Base-by-base conservation (phyloP, 2,797 vertebrate genomes). In the Myiotriccus ornatus region DNA sequence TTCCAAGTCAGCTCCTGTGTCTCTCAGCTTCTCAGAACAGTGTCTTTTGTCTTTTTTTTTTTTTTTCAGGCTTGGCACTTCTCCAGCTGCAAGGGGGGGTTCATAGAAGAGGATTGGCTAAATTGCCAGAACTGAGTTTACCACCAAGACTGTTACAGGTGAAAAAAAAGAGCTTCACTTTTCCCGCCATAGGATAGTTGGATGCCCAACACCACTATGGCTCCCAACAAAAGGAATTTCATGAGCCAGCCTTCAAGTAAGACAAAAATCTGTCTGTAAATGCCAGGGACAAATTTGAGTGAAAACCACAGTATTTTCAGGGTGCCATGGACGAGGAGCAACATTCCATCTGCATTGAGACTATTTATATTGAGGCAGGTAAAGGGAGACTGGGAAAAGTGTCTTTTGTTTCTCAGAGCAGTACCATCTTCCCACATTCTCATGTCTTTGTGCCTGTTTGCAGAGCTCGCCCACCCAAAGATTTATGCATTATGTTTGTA, bases 21-120 rank as follows among this genome's bases (percentile, higher is more conserved):
- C 95, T 93, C 65, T 75, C 91, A 86, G 83, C 39, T 91, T 75
- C 69, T 86, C 74, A 73, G 35, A 47, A 65, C 46, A 78, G 37
- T 43, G 18, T 46, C 13, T 89, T 87, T 73, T 89, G 50, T 74
- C 39, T 73, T 84, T 73, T 84, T 76, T 67, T 73, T 84, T 73
- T 84, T 76, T 67, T 89, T 67, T 64, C 52, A 86, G 60, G 30
- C 35, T 86, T 5, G 3, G 15, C 23, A 22, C 30, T 77, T 87
- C 13, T 83, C 37, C 68, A 93, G 30, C 32, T 83, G 64, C 7
- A 13, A 59, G 25, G 16, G 1, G 6, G 8, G 11, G 3, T 4
- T 80, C 21, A 43, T 17, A 17, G 24, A 82, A 76, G 47, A 64
- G 30, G 35, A 39, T 11, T n/a, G 25, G 13, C 27, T 49, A 34